Percentiles rank a stretch among this genome's conserved stretches.
Conservation (phyloP, 1,140 invertebrate species). For the Drosophila aff. region DNA sequence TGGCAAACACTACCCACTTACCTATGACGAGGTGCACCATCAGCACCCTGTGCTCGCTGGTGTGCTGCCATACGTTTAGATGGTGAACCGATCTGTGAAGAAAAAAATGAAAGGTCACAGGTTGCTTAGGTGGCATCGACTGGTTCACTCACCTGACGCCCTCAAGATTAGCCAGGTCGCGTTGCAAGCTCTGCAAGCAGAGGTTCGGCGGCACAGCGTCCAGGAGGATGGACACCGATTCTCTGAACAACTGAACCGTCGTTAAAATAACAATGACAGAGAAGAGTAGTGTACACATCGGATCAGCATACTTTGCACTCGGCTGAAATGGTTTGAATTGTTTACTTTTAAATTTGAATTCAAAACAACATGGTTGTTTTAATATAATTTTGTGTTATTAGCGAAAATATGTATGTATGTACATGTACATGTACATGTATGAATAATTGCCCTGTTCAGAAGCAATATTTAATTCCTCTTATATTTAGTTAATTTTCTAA, state of each 20-base stretch:
- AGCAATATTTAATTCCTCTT: too few species aligned
- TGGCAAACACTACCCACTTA: conserved; percentile 83
- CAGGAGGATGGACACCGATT: conserved; percentile 91
- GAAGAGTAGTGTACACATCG: conserved; percentile 95
- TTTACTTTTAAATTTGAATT: too few species aligned
- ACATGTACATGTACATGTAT: too few species aligned
- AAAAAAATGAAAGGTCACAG: background rate
- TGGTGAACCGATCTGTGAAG: conserved; percentile 88
- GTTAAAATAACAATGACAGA: conserved; percentile 93
- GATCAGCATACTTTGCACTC: conserved; percentile 92
- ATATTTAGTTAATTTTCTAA: too few species aligned
- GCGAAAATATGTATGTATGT: too few species aligned
- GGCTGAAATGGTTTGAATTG: conserved; percentile 86
- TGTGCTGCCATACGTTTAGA: conserved; percentile 92
- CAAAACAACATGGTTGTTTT: too few species aligned
- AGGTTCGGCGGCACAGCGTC: conserved; percentile 90
- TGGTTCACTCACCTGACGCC: conserved; percentile 87
- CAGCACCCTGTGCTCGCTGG: conserved; percentile 89
- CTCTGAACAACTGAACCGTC: conserved; percentile 90
- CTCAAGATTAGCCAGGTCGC: conserved; percentile 87
- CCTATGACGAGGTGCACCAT: conserved; percentile 91
- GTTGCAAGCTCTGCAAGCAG: conserved; percentile 83
- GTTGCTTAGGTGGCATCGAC: too few species aligned
- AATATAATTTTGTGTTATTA: too few species aligned
- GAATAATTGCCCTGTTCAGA: too few species aligned